Conservation (phyloP, 2,888 invertebrate genomes). For the Diadegma fenestrale region DNA sequence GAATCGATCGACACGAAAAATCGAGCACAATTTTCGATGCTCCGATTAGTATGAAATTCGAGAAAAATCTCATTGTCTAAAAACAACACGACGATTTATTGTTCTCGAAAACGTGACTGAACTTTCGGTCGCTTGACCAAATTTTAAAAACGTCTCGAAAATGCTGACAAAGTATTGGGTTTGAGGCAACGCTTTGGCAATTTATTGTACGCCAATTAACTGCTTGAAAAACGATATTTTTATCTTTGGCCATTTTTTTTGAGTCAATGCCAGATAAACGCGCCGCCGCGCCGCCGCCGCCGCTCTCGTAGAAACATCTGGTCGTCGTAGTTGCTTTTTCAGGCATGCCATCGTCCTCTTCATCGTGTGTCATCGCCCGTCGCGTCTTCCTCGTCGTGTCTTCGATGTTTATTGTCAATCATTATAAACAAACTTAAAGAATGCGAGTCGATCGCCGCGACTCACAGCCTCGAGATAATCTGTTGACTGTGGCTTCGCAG, state of each 20-base stretch:
- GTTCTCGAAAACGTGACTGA: slow-evolving; percentile 10
- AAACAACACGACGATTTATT: neutral
- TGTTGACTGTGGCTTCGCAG: slow-evolving; percentile 48
- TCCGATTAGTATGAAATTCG: neutral
- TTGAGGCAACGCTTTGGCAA: neutral
- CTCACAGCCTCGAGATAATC: slow-evolving; percentile 47
- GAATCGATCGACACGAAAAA: neutral
- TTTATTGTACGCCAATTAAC: slow-evolving; percentile 7
- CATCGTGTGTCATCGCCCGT: slow-evolving; percentile 49
- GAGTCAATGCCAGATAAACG: slow-evolving; percentile 51
- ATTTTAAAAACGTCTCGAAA: slow-evolving; percentile 6
- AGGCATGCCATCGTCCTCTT: slow-evolving; percentile 60
- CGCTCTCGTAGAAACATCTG: slow-evolving; percentile 61
- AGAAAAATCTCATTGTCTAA: neutral
- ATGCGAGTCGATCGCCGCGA: slow-evolving; percentile 27
- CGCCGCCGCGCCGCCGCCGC: neutral
- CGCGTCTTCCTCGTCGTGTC: slow-evolving; percentile 50
- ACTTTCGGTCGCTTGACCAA: slow-evolving; percentile 18
- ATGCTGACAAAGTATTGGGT: slow-evolving; percentile 42
- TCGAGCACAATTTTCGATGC: neutral
- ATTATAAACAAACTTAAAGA: slow-evolving; percentile 15
- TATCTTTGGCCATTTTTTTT: slow-evolving; percentile 39
- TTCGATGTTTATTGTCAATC: slow-evolving; percentile 55
- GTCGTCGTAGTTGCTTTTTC: slow-evolving; percentile 63
- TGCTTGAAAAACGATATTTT: neutral